Conservation (phyloP, 2,888 invertebrate genomes). For the Microplitis manilae region DNA sequence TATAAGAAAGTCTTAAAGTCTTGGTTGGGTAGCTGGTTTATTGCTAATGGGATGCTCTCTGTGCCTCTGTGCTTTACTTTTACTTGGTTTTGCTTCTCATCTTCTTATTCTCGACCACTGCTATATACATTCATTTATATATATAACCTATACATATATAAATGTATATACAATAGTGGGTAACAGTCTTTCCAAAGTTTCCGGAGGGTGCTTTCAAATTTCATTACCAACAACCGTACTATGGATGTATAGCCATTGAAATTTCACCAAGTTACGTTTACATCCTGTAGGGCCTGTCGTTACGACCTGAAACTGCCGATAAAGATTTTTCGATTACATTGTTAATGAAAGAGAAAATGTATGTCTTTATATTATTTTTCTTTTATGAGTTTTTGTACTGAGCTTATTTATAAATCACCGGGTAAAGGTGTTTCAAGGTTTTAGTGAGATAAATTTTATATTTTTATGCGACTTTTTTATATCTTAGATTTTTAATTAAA, state of each 20-base stretch:
- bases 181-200: constrained; percentile 51
- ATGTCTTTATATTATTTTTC: background rate
- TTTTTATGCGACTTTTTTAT: too few relatives aligned
- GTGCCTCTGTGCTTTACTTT: constrained; percentile 22
- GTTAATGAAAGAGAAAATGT: constrained; percentile 38
- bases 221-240: constrained; percentile 58
- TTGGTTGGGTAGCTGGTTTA: constrained; percentile 56
- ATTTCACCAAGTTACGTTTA: constrained; percentile 56
- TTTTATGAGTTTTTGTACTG: background rate
- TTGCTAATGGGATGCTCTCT: constrained; percentile 65
- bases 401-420: too few relatives aligned
- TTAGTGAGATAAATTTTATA: too few relatives aligned
- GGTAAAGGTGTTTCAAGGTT: too few relatives aligned
- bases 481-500: too few relatives aligned
- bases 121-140: background rate
- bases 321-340: constrained; percentile 53
- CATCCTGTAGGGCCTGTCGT: constrained; percentile 42
- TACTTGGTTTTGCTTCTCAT: constrained; percentile 11
- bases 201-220: constrained; percentile 63
- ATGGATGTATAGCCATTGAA: constrained; percentile 64
- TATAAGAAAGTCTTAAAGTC: constrained; percentile 39
- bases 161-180: background rate
- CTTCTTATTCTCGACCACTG: background rate
- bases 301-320: constrained; percentile 48
- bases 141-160: background rate